Conservation (phyloP, 2,888 invertebrate species). For the Temnothorax unifasciatus region DNA sequence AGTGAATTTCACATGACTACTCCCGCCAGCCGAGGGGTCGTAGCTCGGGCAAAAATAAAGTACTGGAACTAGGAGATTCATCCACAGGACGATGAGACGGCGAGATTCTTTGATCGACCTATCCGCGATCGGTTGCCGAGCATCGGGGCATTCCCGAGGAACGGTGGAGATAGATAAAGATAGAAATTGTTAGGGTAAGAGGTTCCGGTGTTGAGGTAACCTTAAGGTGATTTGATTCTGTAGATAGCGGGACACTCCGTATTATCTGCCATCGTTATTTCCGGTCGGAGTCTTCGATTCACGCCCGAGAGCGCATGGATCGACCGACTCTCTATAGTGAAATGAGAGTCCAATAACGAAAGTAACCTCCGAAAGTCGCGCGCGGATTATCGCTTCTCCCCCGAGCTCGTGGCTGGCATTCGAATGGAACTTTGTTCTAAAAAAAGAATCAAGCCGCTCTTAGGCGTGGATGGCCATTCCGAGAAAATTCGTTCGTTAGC, state of each 20-base stretch:
- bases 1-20: conserved; percentile 47
- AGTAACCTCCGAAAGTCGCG: conserved; percentile 73
- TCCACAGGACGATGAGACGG: conserved; percentile 65
- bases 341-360: conserved; percentile 70
- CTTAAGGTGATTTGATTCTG: conserved; percentile 82
- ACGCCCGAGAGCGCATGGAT: conserved; percentile 61
- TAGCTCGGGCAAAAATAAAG: conserved; percentile 40
- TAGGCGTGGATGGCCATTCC: conserved; percentile 45
- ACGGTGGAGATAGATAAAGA: conserved; percentile 58
- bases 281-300: conserved; percentile 76
- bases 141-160: conserved; percentile 18
- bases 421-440: conserved; percentile 65
- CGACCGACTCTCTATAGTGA: conserved; percentile 60
- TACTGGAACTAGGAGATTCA: conserved; percentile 29
- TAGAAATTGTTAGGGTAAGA: conserved; percentile 78
- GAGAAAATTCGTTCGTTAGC: conserved; percentile 51
- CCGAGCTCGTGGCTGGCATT: conserved; percentile 50
- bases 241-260: conserved; percentile 76
- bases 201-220: conserved; percentile 75
- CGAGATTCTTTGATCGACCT: conserved; percentile 70
- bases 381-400: conserved; percentile 71
- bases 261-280: conserved; percentile 82
- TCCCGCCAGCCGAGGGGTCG: not conserved
- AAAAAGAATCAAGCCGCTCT: conserved; percentile 56
- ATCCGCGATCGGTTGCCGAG: conserved; percentile 53